Conservation (phyloP, 2,888 invertebrate species). For the Erpobdella octoculata region DNA sequence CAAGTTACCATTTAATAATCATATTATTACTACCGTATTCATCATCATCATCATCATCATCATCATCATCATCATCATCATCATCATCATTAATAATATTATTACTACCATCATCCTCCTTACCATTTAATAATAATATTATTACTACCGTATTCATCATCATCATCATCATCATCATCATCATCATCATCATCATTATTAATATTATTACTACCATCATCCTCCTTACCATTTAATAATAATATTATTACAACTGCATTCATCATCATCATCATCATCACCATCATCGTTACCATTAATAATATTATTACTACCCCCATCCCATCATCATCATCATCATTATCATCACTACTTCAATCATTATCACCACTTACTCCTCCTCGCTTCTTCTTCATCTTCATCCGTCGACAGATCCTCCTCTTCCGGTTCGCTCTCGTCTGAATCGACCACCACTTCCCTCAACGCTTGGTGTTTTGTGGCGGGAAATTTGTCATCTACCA, state of each 20-base stretch:
- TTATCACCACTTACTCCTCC: constrained; percentile 10
- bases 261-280: neutral
- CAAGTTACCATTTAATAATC: no score
- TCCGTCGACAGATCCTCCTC: constrained; percentile 18
- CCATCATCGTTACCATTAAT: neutral
- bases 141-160: neutral
- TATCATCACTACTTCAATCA: neutral
- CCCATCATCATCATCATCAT: constrained; percentile 5
- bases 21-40: no score
- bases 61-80: neutral
- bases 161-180: constrained; percentile 2
- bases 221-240: neutral
- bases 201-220: neutral
- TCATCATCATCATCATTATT: neutral
- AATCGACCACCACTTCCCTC: neutral
- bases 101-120: neutral
- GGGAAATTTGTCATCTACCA: no score
- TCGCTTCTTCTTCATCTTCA: constrained; percentile 34
- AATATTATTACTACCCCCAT: neutral
- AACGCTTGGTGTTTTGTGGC: no score
- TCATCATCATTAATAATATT: neutral
- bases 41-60: no score
- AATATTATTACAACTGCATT: neutral
- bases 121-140: neutral
- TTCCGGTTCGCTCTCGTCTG: neutral